Conservation (phyloP, 1,140 invertebrate genomes). For the Drosophila rufa region DNA sequence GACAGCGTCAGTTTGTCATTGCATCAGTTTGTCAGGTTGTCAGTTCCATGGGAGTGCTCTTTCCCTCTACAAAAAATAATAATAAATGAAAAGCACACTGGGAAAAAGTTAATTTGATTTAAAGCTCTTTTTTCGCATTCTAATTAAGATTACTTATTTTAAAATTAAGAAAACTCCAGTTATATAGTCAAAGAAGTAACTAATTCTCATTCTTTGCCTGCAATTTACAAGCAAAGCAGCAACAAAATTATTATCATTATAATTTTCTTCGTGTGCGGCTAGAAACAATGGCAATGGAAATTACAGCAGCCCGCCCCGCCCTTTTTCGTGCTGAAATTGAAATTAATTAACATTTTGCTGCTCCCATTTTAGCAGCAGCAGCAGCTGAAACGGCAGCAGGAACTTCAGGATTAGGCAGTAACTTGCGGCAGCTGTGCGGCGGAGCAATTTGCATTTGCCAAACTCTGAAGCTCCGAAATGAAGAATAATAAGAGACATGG, state of each 20-base stretch:
- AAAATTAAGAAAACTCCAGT: too few relatives aligned
- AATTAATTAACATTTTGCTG: constrained; percentile 62
- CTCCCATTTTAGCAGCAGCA: constrained; percentile 21
- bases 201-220: too few relatives aligned
- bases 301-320: constrained; percentile 23
- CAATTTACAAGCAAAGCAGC: too few relatives aligned
- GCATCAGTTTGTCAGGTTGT: constrained; percentile 38
- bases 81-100: background rate
- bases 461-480: constrained; percentile 22
- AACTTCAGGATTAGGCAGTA: constrained; percentile 35
- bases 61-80: background rate
- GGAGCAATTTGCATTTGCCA: constrained; percentile 34
- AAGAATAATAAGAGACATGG: constrained; percentile 16
- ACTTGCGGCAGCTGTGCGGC: constrained; percentile 28
- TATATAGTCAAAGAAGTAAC: too few relatives aligned
- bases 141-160: too few relatives aligned
- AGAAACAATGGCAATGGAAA: constrained; percentile 38
- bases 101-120: background rate
- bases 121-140: background rate
- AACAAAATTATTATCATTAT: background rate
- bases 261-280: background rate
- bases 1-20: constrained; percentile 52
- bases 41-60: constrained; percentile 37
- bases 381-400: constrained; percentile 18
- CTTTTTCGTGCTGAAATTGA: constrained; percentile 41